Evolutionary conservation across 2,113 vertebrate genomes (phyloP).

Genomic region (Cepphus grylle): DNA sequence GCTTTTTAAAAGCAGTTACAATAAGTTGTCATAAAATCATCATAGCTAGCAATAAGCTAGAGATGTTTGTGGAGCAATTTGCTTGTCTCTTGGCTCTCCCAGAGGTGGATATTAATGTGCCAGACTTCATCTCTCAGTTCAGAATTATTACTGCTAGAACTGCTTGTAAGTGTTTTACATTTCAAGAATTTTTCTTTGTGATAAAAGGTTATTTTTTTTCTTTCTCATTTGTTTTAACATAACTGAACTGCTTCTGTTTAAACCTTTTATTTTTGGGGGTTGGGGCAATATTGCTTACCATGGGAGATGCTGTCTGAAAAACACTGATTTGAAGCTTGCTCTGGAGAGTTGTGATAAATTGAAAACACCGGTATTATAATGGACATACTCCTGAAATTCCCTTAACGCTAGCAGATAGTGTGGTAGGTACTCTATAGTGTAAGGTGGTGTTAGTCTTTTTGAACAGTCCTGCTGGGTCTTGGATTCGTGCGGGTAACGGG

Average conservation of each 20-base stretch:
- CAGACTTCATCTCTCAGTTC: neutral
- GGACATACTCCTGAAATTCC: neutral
- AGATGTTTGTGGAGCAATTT: conserved; percentile 12
- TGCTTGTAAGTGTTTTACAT: neutral
- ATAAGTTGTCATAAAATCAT: conserved; percentile 1
- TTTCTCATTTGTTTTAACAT: neutral
- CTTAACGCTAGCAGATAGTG: neutral
- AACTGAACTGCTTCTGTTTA: neutral
- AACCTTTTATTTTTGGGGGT: neutral
- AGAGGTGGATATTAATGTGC: neutral
- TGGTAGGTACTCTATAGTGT: neutral
- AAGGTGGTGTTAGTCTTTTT: neutral
- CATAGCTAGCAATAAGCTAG: neutral
- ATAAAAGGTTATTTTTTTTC: neutral
- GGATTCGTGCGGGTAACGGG: too few species aligned
- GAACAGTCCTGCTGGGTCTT: too few species aligned
- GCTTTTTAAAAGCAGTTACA: neutral
- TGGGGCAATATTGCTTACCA: neutral
- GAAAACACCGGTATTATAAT: neutral
- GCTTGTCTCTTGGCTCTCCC: conserved; percentile 29
- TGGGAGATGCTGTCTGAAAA: neutral
- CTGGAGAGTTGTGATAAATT: neutral
- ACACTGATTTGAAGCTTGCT: neutral
- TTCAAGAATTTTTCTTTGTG: neutral
- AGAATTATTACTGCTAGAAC: conserved; percentile 4